Conservation (phyloP, 1,140 invertebrate genomes). For the Steinernema khuongi region DNA sequence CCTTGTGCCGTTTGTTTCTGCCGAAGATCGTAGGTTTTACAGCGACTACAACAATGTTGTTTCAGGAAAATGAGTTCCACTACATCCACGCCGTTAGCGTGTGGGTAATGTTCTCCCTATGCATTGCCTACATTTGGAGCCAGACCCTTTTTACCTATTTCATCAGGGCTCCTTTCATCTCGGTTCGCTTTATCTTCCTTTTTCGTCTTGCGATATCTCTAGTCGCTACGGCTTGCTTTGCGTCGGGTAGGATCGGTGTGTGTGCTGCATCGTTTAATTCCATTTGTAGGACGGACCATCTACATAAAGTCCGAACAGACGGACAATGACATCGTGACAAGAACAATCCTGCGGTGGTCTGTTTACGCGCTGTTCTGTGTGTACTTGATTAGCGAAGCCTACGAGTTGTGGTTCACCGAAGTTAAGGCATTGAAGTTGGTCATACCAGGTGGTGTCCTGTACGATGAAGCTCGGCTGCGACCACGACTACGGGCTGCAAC, state of each 20-base stretch:
- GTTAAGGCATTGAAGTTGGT: background rate
- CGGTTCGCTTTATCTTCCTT: background rate
- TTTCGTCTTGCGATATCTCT: background rate
- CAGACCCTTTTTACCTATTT: background rate
- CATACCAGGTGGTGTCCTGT: background rate
- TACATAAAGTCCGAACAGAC: background rate
- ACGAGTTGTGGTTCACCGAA: background rate
- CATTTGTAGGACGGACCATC: background rate
- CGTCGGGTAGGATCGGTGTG: background rate
- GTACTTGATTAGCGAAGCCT: slow-evolving; percentile 3
- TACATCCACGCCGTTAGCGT: background rate
- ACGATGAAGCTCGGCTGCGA: background rate
- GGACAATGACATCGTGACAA: background rate
- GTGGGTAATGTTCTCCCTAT: background rate
- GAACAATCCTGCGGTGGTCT: background rate
- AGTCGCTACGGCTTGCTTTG: background rate
- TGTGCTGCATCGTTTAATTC: background rate
- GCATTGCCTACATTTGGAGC: background rate
- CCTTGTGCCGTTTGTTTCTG: too few species aligned
- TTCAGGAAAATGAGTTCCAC: background rate
- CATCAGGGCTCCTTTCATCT: background rate
- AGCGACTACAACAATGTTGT: background rate
- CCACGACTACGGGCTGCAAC: background rate
- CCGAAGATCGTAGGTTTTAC: too few species aligned
- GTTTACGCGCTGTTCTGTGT: background rate